Evolutionary conservation across 2,888 invertebrate species (phyloP).

Genomic region (Pterostichus niger): DNA sequence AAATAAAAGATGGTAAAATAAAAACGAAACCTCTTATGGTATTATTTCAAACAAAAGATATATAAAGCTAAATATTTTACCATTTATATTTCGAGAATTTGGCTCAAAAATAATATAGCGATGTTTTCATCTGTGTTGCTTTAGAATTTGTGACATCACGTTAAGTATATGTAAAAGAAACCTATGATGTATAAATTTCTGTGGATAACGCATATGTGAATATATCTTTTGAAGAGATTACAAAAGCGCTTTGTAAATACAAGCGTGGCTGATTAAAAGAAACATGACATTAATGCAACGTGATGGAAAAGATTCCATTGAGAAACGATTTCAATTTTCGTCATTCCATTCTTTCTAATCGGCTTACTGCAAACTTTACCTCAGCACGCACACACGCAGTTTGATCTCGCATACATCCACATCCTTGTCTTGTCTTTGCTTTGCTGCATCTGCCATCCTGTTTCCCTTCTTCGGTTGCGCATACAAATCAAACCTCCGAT

Average conservation of each 20-base stretch:
- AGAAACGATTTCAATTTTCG: constrained; percentile 34
- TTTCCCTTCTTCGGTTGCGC: constrained; percentile 27
- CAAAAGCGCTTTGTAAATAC: neutral
- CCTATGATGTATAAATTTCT: too few relatives aligned
- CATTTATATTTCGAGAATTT: too few relatives aligned
- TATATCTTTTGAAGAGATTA: neutral
- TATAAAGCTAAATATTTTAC: too few relatives aligned
- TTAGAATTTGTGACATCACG: too few relatives aligned
- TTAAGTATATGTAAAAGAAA: too few relatives aligned
- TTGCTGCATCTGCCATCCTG: neutral
- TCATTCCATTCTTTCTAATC: constrained; percentile 29
- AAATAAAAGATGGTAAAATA: too few relatives aligned
- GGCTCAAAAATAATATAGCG: too few relatives aligned
- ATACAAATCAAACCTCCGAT: constrained; percentile 45
- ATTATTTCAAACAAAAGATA: too few relatives aligned
- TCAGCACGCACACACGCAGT: neutral
- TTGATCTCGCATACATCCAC: neutral
- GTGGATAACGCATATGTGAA: too few relatives aligned
- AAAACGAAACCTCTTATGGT: too few relatives aligned
- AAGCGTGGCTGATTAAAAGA: constrained; percentile 1
- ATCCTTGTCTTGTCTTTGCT: neutral
- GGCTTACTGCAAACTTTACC: constrained; percentile 20
- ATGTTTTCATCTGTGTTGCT: too few relatives aligned
- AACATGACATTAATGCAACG: neutral
- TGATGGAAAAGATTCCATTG: constrained; percentile 17